Evolutionary conservation across 2,113 vertebrate species (phyloP), one percentile per base, ranked within the genome.

Genomic region (Abramis brama): DNA sequence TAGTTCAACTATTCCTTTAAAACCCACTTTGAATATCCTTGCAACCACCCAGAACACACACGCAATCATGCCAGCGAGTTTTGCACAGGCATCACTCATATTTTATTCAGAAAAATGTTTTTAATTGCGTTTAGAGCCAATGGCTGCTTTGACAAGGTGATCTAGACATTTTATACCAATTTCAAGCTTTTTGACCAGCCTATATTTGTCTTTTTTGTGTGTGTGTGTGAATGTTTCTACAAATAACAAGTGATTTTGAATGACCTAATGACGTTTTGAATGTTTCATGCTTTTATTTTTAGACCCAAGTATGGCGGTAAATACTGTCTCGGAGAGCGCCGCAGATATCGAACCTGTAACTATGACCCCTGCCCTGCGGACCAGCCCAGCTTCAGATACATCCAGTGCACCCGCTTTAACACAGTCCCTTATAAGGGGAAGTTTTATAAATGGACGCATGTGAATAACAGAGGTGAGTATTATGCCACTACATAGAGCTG

Each of bases 361-460:
- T 59, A 85, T 5, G 73, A 90, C 13, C 88, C 94, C 0, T 99
- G 98, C 66, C 91, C 92, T 0, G 8, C 0, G 0, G 93, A 93
- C 45, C 77, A 23, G 12, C 96, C 96, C 5, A 94, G 94, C 82
- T 99, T 99, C 93, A 96, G 97, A 77, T 94, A 96, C 2, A 0
- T 94, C 13, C 98, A 99, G 94, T 99, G 98, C 87, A 94, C 95
- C 89, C 95, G 93, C 68, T 99, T 99, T 76, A 96, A 99, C 87
- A 89, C 91, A 15, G 78, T 94, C 91, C 95, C 86, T 0, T 98
- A 99, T 91, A 98, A 97, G 81, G 97, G 96, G 64, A 96, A 93
- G 36, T 93, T 97, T 84, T 95, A 97, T 92, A 95, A 91, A 33
- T 99, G 98, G 98, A 95, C 95, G 0, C 94, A 97, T 0, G 96